A percentile compares a stretch with the other conserved stretches of the same genome.
phyloP scores from a whole-genome alignment of 1,140 invertebrate species.

The Phymastichus coffea region DNA sequence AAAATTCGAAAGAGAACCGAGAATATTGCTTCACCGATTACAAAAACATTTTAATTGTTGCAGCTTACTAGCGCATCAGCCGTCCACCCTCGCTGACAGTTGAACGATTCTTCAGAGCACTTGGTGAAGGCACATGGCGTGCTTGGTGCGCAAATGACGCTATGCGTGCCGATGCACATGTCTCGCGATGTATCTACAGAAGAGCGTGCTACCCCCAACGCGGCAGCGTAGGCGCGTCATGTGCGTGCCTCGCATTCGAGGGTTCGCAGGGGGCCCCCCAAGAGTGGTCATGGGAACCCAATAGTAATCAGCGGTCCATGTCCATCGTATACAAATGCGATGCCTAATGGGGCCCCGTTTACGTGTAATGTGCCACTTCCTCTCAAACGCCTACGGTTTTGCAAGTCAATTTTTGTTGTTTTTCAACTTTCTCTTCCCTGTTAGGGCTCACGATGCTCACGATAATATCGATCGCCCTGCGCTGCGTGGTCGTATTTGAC shows the following conservation, averaged over 20 bases:
- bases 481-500: not conserved
- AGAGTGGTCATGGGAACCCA: constrained; percentile 45
- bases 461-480: not conserved
- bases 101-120: not conserved
- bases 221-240: no score
- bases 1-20: no score
- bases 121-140: no score
- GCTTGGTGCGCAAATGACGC: no score
- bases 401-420: constrained; percentile 23
- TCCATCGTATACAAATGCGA: constrained; percentile 31
- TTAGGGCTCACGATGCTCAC: no score
- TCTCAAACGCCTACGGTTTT: no score
- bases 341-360: constrained; percentile 18
- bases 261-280: constrained; percentile 48
- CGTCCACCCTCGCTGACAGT: no score
- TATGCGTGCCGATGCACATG: no score
- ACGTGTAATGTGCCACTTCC: constrained; percentile 25
- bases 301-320: constrained; percentile 44
- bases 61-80: no score
- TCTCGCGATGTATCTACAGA: not conserved
- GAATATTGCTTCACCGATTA: no score
- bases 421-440: constrained; percentile 2
- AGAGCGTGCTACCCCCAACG: no score
- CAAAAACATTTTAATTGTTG: no score
- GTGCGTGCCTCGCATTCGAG: constrained; percentile 1